Base-by-base conservation (phyloP, 2,113 vertebrate species). In the Zosterops pallidus region DNA sequence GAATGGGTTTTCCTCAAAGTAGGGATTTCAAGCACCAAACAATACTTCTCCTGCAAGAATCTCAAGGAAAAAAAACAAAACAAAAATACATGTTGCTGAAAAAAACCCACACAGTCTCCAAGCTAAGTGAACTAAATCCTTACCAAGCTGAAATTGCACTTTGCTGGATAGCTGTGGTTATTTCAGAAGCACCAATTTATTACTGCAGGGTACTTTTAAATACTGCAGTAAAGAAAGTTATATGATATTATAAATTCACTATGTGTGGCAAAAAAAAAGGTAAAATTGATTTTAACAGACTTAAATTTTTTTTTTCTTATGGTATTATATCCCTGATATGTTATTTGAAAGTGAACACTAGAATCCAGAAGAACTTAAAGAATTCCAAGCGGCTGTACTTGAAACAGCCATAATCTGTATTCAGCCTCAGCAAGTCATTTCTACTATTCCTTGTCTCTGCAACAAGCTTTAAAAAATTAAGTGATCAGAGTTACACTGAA, bases 401-500 rank as follows among this genome's bases (percentile, higher is more conserved):
- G 21, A 75, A 91, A 90, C 2, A 81, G 39, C 8, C 35, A 86
- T 33, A 78, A 95, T 84, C 75, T 74, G 11, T 76, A 94, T 93
- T 94, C 75, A 85, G 74, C 9, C 72, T 90, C 14, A 28, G 50
- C n/a, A 96, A 95, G 91, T 83, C 6, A 81, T 74, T 91, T 83
- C 60, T 94, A 89, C 39, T 20, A 69, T 52, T 96, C 49, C 76
- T 90, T 42, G 59, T 75, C 63, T 74, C 41, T 63, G 46, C 82
- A 96, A 92, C 44, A 91, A 84, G 95, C 49, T 96, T 95, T 92
- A 90, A 97, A 77, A 97, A 96, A 96, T 96, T 83, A 95, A 94
- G 69, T 88, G 77, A 94, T 95, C 79, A 70, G 85, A 96, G 82
- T 52, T 94, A 92, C 20, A 9, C 9, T 55, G 91, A 96, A 85